Evolutionary conservation across 2,113 vertebrate species (phyloP), one percentile per base, ranked within the genome.

Genomic region (Myrmophylax atrothorax): DNA sequence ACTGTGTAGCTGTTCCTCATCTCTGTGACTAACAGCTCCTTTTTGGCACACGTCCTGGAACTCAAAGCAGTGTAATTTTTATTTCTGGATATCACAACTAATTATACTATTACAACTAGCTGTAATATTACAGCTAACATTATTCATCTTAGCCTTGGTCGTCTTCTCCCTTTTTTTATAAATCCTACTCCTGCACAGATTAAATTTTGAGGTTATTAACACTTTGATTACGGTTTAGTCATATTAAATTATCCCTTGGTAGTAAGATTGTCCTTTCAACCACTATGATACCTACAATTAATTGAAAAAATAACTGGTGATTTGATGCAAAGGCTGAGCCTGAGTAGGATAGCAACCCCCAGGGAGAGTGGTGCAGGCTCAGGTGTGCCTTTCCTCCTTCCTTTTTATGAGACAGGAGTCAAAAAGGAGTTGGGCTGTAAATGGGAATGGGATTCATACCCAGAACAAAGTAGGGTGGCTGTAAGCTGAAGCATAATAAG

Each of bases 81-180:
- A 96, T 87, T 96, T 96, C 92, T 83, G 82, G n/a, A 52, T 96
- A 96, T 95, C 93, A 76, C 94, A 96, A 91, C 97, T 97, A 97
- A 97, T 97, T 97, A 97, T 90, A 92, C 93, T 80, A 93, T 97
- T 97, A 97, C 92, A 97, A 84, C 90, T 77, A 84, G 89, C 89
- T 93, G 84, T 94, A 96, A 94, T 87, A 68, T 89, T 96, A 93
- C 83, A 94, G 58, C 94, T 91, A 97, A 94, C 90, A 88, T 96
- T 96, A 96, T 96, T 97, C 95, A 94, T 96, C 52, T 89, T 87
- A 81, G 93, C 79, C 89, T 91, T 79, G 78, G 75, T 95, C 7
- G 33, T 91, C 44, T 87, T 96, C 82, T 96, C 82, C 77, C 52
- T 91, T 95, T 93, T 91, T 95, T 93, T 93, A 93, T 91, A 97